phyloP scores from a whole-genome alignment of 2,888 invertebrate genomes.

The Ophioninae sp. region DNA sequence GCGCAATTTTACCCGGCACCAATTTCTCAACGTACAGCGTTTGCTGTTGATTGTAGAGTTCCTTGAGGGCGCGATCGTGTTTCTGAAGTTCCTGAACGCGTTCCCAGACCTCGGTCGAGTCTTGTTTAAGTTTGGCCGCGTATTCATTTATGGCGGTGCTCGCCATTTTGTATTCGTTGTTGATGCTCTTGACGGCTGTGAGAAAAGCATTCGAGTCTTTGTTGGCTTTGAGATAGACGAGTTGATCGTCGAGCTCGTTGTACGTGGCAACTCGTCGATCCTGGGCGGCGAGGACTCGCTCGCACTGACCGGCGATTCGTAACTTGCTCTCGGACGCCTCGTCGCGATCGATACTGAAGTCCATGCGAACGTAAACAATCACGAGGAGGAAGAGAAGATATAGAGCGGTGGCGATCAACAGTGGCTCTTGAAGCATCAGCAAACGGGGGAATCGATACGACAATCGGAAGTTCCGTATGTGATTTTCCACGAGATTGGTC shows the following conservation, averaged over 20 bases:
- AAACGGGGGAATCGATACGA: conserved; percentile 93
- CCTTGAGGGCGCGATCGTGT: conserved; percentile 82
- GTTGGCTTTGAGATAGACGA: conserved; percentile 84
- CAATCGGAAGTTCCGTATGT: conserved; percentile 96
- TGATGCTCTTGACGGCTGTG: conserved; percentile 83
- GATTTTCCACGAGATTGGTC: conserved; percentile 95
- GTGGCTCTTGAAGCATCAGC: conserved; percentile 95
- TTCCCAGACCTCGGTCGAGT: conserved; percentile 84
- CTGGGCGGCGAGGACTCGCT: conserved; percentile 84
- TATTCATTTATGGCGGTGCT: conserved; percentile 83
- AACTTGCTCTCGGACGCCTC: conserved; percentile 82
- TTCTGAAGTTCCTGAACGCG: conserved; percentile 85
- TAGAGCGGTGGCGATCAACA: conserved; percentile 93
- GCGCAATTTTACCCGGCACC: conserved; percentile 84
- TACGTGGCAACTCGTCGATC: conserved; percentile 84
- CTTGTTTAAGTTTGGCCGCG: conserved; percentile 83
- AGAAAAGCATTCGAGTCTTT: conserved; percentile 83
- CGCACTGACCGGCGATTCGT: conserved; percentile 81
- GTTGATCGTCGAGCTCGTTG: conserved; percentile 84
- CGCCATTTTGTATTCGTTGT: conserved; percentile 84
- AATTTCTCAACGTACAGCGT: conserved; percentile 84
- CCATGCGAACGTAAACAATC: conserved; percentile 96
- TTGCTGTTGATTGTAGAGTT: conserved; percentile 81
- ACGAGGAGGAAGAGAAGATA: conserved; percentile 94
- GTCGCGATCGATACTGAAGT: conserved; percentile 94